Percentiles rank a stretch among this genome's conserved stretches.
phyloP scores from a whole-genome alignment of 2,113 vertebrate species.

The Cheirogaleus medius region DNA sequence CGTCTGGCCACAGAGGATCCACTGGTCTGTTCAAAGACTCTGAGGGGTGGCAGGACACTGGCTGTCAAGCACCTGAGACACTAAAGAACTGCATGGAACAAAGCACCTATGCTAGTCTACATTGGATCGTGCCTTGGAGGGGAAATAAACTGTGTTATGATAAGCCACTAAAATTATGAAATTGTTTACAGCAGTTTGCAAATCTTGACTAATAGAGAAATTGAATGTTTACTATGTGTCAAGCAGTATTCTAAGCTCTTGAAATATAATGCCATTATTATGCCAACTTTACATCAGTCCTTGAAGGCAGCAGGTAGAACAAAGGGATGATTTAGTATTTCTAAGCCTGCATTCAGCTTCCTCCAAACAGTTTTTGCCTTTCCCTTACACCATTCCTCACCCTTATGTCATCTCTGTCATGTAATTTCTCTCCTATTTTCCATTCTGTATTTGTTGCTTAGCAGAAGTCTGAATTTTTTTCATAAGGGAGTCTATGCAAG shows the following conservation, averaged over 20 bases:
- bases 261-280: slow-evolving; percentile 39
- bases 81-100: not conserved
- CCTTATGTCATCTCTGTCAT: not conserved
- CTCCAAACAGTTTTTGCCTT: not conserved
- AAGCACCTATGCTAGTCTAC: not conserved
- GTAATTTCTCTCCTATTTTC: not conserved
- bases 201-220: slow-evolving; percentile 48
- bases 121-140: not conserved
- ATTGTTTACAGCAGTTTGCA: not conserved
- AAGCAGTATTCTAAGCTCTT: not conserved
- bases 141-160: not conserved
- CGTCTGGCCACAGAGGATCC: not conserved
- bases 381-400: not conserved
- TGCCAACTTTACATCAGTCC: not conserved
- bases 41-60: too few species aligned
- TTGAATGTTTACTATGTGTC: not conserved
- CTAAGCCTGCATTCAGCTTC: not conserved
- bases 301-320: not conserved
- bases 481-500: not conserved
- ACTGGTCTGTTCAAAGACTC: not conserved
- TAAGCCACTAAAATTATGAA: slow-evolving; percentile 42
- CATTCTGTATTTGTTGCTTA: not conserved
- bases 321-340: not conserved
- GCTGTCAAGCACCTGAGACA: not conserved
- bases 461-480: not conserved